Conservation (phyloP, 2,888 invertebrate genomes). For the Petrophora chlorosata region DNA sequence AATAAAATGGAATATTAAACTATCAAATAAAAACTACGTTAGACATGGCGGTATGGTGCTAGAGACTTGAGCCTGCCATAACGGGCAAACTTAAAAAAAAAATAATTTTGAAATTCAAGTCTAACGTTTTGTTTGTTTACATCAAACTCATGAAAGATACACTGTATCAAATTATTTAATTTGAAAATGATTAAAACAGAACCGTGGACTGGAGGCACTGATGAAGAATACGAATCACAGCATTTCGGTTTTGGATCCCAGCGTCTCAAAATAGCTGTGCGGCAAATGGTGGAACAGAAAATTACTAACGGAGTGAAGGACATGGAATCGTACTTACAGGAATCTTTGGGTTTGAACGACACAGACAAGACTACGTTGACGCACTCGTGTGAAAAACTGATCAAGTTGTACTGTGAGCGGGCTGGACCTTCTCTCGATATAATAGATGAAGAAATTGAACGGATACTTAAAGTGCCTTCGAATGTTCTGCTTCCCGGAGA, state of each 20-base stretch:
- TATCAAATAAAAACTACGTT: too few species aligned
- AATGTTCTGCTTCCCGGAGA: slow-evolving; percentile 71
- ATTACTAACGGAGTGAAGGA: slow-evolving; percentile 67
- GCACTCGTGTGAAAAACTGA: slow-evolving; percentile 67
- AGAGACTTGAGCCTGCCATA: too few species aligned
- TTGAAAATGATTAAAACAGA: slow-evolving; percentile 66
- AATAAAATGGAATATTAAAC: too few species aligned
- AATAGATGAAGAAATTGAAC: slow-evolving; percentile 71
- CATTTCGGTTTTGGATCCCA: slow-evolving; percentile 77
- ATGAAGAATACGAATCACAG: slow-evolving; percentile 79
- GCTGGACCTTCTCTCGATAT: slow-evolving; percentile 62
- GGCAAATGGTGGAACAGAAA: slow-evolving; percentile 76
- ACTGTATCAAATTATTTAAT: too few species aligned
- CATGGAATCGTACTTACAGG: slow-evolving; percentile 67
- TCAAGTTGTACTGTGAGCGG: slow-evolving; percentile 66
- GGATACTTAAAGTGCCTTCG: slow-evolving; percentile 62
- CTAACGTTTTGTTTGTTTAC: too few species aligned
- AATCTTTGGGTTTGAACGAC: slow-evolving; percentile 66
- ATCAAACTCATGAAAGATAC: too few species aligned
- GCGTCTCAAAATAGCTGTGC: slow-evolving; percentile 70
- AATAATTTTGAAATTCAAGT: too few species aligned
- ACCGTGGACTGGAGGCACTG: slow-evolving; percentile 69
- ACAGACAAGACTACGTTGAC: slow-evolving; percentile 66
- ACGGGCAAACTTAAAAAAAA: too few species aligned
- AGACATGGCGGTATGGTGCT: too few species aligned